phyloP scores from a whole-genome alignment of 1,140 invertebrate species.

The Pomacea maculata region DNA sequence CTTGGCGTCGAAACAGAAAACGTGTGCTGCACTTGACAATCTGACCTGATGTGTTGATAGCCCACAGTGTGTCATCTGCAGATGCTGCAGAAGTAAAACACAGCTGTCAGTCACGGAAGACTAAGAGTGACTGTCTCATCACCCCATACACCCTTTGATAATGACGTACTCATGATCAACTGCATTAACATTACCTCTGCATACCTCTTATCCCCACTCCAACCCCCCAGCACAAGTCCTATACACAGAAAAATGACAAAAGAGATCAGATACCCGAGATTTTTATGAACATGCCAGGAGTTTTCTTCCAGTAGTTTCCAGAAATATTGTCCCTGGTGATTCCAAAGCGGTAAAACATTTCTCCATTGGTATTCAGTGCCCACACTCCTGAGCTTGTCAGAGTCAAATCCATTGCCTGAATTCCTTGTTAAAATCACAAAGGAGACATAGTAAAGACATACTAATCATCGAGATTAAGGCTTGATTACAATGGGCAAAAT shows the following conservation, averaged over 20 bases:
- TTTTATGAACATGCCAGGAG: conserved; percentile 65
- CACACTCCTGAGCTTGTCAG: conserved; percentile 69
- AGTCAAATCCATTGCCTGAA: conserved; percentile 66
- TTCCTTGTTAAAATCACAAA: conserved; percentile 51
- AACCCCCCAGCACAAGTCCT: not conserved
- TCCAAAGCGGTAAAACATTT: conserved; percentile 68
- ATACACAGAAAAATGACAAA: not conserved
- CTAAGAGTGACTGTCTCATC: not conserved
- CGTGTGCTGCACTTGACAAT: conserved; percentile 45
- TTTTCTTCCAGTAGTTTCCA: conserved; percentile 71
- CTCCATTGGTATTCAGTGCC: conserved; percentile 67
- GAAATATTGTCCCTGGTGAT: conserved; percentile 67
- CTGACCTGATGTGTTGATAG: conserved; percentile 50
- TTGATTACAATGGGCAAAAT: no score
- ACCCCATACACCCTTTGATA: no score
- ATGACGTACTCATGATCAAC: no score
- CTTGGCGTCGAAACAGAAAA: conserved; percentile 33
- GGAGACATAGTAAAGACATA: not conserved
- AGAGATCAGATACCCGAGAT: conserved; percentile 65
- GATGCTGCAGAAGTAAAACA: conserved; percentile 40
- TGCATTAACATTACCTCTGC: no score
- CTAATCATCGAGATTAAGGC: no score
- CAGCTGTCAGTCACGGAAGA: not conserved
- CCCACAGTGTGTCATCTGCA: conserved; percentile 56
- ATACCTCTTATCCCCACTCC: no score